Evolutionary conservation across 2,888 invertebrate species (phyloP).

Genomic region (Torymus auratus): DNA sequence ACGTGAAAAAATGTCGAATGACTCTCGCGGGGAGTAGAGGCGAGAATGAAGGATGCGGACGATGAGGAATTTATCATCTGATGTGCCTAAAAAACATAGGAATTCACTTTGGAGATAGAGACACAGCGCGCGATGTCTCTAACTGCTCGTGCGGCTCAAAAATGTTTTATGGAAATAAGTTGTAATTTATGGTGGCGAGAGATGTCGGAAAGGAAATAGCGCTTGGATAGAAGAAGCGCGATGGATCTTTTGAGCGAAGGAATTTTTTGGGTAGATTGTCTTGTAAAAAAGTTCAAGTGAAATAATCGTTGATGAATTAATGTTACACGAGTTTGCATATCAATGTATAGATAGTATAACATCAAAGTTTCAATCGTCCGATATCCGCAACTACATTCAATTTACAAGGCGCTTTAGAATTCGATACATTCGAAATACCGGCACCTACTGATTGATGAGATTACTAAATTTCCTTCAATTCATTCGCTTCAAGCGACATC

Average conservation of each 20-base stretch:
- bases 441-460: no score
- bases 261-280: not conserved
- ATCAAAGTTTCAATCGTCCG: no score
- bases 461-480: no score
- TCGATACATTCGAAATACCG: no score
- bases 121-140: not conserved
- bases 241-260: not conserved
- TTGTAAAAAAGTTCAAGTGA: not conserved
- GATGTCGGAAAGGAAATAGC: conserved; percentile 4
- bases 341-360: no score
- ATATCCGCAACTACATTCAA: no score
- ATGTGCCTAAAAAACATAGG: conserved; percentile 35
- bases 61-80: conserved; percentile 37
- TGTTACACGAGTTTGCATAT: no score
- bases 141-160: conserved; percentile 39
- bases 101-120: conserved; percentile 55
- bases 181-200: conserved; percentile 46
- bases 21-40: not conserved
- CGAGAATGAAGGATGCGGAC: not conserved
- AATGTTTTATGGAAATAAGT: conserved; percentile 59
- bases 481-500: no score
- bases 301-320: not conserved
- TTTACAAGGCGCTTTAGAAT: no score
- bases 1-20: conserved; percentile 33
- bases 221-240: not conserved